These are phyloP conservation scores for Pithys albifrons DNA, from an alignment of 2,113 vertebrate genomes.

Conservation along the genomic window DNA sequence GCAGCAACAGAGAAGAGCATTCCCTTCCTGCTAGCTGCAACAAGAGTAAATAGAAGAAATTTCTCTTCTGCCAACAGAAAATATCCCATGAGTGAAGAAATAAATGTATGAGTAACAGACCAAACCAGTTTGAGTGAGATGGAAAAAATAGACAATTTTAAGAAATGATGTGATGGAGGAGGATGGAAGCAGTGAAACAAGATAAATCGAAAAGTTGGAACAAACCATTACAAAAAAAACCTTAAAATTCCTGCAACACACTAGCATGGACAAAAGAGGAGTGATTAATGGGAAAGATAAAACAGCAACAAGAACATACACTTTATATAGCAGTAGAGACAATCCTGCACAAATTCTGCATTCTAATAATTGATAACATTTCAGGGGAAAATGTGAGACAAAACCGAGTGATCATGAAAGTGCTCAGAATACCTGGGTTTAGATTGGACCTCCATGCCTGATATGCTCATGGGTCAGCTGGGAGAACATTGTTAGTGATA, in stretches of 20 bases:
- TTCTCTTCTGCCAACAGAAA: neutral
- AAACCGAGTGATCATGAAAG: neutral
- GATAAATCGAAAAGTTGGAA: neutral
- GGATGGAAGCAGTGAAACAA: neutral
- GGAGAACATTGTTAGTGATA: neutral
- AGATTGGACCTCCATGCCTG: neutral
- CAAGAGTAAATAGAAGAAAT: neutral
- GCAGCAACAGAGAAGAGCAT: neutral
- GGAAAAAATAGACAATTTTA: neutral
- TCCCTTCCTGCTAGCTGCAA: neutral
- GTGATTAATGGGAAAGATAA: neutral
- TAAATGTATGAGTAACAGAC: neutral
- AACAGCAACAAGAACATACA: neutral
- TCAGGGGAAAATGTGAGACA: neutral
- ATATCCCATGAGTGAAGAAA: neutral
- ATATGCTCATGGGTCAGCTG: neutral
- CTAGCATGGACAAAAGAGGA: neutral
- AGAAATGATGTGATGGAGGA: fast-evolving
- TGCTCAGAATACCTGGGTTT: neutral
- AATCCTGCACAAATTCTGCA: neutral
- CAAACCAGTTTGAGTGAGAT: neutral
- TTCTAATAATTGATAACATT: neutral
- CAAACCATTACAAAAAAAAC: neutral
- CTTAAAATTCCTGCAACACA: neutral
- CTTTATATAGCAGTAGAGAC: neutral